Conservation (phyloP, 2,113 vertebrate species). For the Pachypanchax playfairii region DNA sequence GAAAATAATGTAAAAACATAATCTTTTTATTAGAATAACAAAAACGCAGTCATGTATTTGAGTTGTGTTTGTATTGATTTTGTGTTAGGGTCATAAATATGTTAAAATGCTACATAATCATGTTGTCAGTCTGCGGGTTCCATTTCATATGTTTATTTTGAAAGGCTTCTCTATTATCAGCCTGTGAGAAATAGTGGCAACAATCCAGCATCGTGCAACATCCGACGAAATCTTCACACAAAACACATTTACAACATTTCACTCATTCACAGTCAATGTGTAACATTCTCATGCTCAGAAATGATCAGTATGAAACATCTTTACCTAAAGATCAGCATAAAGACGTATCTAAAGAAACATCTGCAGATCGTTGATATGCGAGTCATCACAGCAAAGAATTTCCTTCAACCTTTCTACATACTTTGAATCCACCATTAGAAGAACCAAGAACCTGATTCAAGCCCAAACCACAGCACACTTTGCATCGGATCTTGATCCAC, state of each 20-base stretch:
- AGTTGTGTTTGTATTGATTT: conserved; percentile 43
- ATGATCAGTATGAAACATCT: conserved; percentile 60
- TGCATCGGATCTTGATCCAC: conserved; percentile 40
- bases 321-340: too few species aligned
- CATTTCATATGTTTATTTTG: conserved; percentile 18
- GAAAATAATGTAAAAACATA: conserved; percentile 58
- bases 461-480: conserved; percentile 39
- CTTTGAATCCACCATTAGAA: conserved; percentile 25
- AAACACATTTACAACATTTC: conserved; percentile 74
- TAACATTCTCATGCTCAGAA: conserved; percentile 83
- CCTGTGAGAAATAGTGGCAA: conserved; percentile 39
- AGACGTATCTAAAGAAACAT: too few species aligned
- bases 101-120: conserved; percentile 61
- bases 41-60: conserved; percentile 36
- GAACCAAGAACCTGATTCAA: conserved; percentile 42
- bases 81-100: conserved; percentile 40
- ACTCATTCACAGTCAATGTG: conserved; percentile 78
- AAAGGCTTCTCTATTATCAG: conserved; percentile 31
- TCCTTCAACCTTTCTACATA: conserved; percentile 50
- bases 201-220: conserved; percentile 47
- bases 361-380: conserved; percentile 38
- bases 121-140: conserved; percentile 41
- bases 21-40: conserved; percentile 44
- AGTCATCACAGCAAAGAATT: conserved; percentile 29
- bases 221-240: conserved; percentile 56